phyloP scores from a whole-genome alignment of 2,797 vertebrate species.

The Enteromius paludinosus region DNA sequence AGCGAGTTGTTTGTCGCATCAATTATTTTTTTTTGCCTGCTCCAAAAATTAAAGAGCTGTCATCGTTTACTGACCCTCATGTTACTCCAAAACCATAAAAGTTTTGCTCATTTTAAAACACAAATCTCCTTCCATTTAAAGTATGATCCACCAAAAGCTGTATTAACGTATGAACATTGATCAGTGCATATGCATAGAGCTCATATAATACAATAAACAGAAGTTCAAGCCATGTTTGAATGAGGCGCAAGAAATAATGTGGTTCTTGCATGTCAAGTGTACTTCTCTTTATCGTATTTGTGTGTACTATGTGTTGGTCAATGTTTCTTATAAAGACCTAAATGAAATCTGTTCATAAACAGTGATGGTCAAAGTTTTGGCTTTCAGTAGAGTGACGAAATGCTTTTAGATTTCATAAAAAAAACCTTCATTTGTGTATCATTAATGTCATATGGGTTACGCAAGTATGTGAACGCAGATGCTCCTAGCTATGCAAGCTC shows the following conservation, averaged over 20 bases:
- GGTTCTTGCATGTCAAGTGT: not conserved
- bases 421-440: not conserved
- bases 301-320: not conserved
- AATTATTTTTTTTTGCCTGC: not conserved
- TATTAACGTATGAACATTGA: not conserved
- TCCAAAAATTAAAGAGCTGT: too few relatives aligned
- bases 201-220: not conserved
- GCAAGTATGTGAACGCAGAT: not conserved
- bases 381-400: not conserved
- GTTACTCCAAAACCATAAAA: not conserved
- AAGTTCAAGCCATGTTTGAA: too few relatives aligned
- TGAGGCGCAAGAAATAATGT: not conserved
- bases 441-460: not conserved
- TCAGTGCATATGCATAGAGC: not conserved
- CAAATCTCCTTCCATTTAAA: not conserved
- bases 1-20: not conserved
- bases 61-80: not conserved
- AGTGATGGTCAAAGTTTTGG: not conserved
- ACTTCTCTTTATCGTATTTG: not conserved
- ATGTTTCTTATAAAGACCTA: not conserved
- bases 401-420: not conserved
- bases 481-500: not conserved
- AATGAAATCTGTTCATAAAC: not conserved
- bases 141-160: not conserved
- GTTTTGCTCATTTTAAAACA: not conserved